Conservation (phyloP, 2,113 vertebrate genomes). For the Trichechus manatus region DNA sequence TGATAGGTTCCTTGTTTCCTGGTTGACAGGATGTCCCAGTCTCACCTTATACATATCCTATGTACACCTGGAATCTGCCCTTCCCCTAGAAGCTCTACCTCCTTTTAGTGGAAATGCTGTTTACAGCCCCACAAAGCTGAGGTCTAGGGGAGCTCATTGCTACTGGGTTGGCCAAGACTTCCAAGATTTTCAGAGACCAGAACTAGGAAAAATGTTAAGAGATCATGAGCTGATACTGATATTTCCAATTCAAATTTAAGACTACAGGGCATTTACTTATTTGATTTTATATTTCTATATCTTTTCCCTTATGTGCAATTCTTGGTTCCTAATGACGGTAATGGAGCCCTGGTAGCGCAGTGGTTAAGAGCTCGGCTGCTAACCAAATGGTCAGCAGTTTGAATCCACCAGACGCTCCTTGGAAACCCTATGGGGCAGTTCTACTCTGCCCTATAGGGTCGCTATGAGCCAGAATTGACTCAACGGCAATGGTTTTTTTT, state of each 20-base stretch:
- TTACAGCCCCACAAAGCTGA: neutral
- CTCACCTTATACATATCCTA: fast-evolving
- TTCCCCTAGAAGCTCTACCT: fast-evolving
- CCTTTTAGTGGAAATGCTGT: neutral
- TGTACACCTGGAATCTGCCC: no score
- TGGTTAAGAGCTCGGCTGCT: no score
- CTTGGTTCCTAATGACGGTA: neutral
- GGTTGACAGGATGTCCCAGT: no score
- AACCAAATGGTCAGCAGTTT: no score
- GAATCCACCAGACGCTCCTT: no score
- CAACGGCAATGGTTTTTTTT: no score
- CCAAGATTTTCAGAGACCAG: neutral
- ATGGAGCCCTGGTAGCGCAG: neutral
- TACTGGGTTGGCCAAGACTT: neutral
- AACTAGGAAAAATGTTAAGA: neutral
- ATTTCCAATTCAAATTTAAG: no score
- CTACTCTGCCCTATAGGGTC: no score
- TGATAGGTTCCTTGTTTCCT: no score
- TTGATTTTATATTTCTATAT: neutral
- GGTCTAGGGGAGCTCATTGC: fast-evolving
- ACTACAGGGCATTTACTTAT: neutral
- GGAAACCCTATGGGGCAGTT: no score
- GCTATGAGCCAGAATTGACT: no score
- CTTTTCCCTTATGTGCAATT: neutral
- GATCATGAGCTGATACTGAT: neutral